These are phyloP conservation scores for Paracyprichromis sp. DNA, from an alignment of 2,113 vertebrate species.

Conservation along the genomic window DNA sequence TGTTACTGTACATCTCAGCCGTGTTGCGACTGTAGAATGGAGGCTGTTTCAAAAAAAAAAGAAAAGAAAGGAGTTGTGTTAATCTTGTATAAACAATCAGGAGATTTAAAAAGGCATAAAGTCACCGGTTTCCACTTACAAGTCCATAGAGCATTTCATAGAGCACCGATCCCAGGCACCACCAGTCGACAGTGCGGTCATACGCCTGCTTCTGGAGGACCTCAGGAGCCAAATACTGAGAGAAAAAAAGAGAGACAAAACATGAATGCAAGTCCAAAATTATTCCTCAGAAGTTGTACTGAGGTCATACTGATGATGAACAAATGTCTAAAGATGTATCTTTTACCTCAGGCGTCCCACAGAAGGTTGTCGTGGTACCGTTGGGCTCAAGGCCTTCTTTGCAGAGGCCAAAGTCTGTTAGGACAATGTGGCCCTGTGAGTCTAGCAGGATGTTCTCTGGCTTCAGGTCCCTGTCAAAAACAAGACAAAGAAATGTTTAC, in stretches of 20 bases:
- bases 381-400: slow-evolving; percentile 72
- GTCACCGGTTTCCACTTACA: slow-evolving; percentile 41
- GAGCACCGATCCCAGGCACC: slow-evolving; percentile 78
- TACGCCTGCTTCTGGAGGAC: slow-evolving; percentile 80
- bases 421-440: slow-evolving; percentile 75
- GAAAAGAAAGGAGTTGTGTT: not conserved
- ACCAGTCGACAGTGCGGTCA: slow-evolving; percentile 80
- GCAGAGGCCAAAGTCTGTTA: slow-evolving; percentile 79
- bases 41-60: slow-evolving; percentile 46
- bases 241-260: not conserved
- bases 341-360: slow-evolving; percentile 75
- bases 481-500: not conserved
- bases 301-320: accelerated
- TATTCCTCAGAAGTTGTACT: not conserved
- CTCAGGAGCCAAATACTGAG: slow-evolving; percentile 77
- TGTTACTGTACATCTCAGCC: slow-evolving; percentile 80
- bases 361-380: slow-evolving; percentile 74
- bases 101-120: not conserved
- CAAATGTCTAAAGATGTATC: not conserved
- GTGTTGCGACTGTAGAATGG: slow-evolving; percentile 80
- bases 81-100: not conserved
- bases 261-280: not conserved
- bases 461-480: slow-evolving; percentile 70
- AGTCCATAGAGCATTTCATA: slow-evolving; percentile 83
- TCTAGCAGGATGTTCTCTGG: slow-evolving; percentile 79